phyloP scores from a whole-genome alignment of 2,113 vertebrate genomes.

The Elaphurus davidianus region DNA sequence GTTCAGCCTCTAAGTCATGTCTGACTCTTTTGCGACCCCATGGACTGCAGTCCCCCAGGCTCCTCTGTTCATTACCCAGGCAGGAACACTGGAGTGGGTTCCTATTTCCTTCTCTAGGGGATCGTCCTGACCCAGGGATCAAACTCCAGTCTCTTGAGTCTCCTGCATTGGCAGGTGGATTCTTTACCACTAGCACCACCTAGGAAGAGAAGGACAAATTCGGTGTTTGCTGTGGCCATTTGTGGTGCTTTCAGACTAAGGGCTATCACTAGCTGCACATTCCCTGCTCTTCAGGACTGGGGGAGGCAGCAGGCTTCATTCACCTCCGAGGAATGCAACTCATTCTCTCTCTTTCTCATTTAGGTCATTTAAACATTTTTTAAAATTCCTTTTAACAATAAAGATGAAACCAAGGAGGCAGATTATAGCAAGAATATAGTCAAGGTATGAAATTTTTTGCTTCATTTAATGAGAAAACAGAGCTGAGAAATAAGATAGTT shows the following conservation, averaged over 20 bases:
- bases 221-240: not conserved
- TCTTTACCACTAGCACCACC: not conserved
- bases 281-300: not conserved
- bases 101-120: not conserved
- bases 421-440: not conserved
- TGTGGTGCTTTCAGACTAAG: not conserved
- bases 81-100: not conserved
- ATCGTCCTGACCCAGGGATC: not conserved
- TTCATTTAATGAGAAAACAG: conserved; percentile 14
- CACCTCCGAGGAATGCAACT: not conserved
- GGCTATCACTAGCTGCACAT: not conserved
- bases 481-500: not conserved
- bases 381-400: not conserved
- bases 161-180: not conserved
- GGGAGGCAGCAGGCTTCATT: not conserved
- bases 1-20: not conserved
- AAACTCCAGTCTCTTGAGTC: not conserved
- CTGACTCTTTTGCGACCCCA: not conserved
- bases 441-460: not conserved
- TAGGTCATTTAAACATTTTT: not conserved
- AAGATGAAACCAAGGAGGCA: not conserved
- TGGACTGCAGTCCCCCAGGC: not conserved
- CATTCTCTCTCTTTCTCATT: not conserved
- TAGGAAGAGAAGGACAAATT: not conserved
- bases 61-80: not conserved